Conservation (phyloP, 2,797 vertebrate species). For the Arnoldichthys spilopterus region DNA sequence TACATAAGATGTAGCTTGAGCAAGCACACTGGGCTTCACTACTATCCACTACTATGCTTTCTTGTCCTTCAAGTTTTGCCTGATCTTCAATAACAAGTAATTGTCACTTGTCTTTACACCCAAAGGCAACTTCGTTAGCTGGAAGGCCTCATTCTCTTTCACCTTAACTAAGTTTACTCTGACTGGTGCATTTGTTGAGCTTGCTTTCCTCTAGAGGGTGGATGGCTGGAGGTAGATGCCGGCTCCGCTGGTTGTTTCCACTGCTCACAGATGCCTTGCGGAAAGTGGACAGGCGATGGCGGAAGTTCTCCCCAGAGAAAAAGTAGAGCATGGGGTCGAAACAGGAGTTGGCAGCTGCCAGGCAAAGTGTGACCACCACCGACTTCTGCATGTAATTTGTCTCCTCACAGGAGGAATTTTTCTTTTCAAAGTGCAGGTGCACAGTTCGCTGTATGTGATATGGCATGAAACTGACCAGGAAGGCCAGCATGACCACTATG, state of each 20-base stretch:
- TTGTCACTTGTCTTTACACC: neutral
- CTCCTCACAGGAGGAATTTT: conserved; percentile 68
- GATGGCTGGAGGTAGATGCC: neutral
- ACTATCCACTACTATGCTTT: neutral
- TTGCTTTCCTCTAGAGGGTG: conserved; percentile 28
- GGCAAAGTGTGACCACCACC: conserved; percentile 88
- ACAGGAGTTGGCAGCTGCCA: conserved; percentile 92
- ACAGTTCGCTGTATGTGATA: conserved; percentile 92
- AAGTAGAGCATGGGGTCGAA: conserved; percentile 95
- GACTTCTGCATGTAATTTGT: conserved; percentile 85
- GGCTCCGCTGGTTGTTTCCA: neutral
- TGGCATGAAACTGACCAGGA: conserved; percentile 90
- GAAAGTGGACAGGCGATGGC: conserved; percentile 82
- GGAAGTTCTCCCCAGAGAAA: conserved; percentile 92
- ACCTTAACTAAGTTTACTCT: conserved; percentile 1
- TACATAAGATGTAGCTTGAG: neutral
- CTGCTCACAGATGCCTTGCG: conserved; percentile 64
- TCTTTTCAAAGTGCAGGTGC: conserved; percentile 79
- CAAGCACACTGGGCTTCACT: conserved; percentile 9
- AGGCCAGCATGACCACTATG: conserved; percentile 85
- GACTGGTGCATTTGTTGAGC: conserved; percentile 28
- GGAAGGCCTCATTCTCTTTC: neutral
- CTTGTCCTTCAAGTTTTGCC: neutral
- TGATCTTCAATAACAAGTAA: conserved; percentile 1
- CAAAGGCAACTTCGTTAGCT: neutral